phyloP scores from a whole-genome alignment of 2,113 vertebrate species.

The Albula goreensis region DNA sequence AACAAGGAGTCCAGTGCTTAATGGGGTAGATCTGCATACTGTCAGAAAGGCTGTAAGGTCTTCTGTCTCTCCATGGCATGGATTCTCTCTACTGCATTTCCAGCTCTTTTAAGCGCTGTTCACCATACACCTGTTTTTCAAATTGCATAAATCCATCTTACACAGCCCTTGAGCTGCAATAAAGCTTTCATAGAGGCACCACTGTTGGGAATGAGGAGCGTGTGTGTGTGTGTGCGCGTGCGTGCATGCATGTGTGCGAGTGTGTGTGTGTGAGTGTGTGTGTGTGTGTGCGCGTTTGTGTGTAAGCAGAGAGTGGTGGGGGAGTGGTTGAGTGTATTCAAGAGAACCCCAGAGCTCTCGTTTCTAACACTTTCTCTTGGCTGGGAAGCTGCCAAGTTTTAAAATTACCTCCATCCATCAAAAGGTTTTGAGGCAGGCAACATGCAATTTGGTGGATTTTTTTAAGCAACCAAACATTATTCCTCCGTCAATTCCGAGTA shows the following conservation, averaged over 20 bases:
- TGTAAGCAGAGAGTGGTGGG: background rate
- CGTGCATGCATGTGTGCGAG: background rate
- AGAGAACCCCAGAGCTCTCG: conserved; percentile 42
- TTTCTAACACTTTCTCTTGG: conserved; percentile 52
- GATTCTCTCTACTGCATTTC: background rate
- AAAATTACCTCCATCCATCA: conserved; percentile 72
- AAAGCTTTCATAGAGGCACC: conserved; percentile 14
- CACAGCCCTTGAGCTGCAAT: conserved; percentile 6
- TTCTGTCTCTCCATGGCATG: too few species aligned
- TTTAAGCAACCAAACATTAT: conserved; percentile 52
- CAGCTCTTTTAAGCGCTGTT: background rate
- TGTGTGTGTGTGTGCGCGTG: background rate
- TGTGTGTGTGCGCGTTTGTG: background rate
- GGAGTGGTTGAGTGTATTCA: conserved; percentile 25
- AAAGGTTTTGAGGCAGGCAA: conserved; percentile 60
- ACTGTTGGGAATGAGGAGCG: background rate
- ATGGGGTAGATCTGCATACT: background rate
- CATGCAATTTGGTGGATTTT: conserved; percentile 61
- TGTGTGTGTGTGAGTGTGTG: background rate
- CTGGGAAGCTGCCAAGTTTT: conserved; percentile 57
- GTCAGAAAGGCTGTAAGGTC: background rate
- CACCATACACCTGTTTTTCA: background rate
- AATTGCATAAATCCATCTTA: conserved; percentile 12
- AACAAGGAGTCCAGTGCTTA: background rate
- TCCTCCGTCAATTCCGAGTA: conserved; percentile 49